A percentile compares a stretch with the other conserved stretches of the same genome.
Evolutionary conservation across 2,888 invertebrate genomes (phyloP).

Genomic region (Drosophila recens): DNA sequence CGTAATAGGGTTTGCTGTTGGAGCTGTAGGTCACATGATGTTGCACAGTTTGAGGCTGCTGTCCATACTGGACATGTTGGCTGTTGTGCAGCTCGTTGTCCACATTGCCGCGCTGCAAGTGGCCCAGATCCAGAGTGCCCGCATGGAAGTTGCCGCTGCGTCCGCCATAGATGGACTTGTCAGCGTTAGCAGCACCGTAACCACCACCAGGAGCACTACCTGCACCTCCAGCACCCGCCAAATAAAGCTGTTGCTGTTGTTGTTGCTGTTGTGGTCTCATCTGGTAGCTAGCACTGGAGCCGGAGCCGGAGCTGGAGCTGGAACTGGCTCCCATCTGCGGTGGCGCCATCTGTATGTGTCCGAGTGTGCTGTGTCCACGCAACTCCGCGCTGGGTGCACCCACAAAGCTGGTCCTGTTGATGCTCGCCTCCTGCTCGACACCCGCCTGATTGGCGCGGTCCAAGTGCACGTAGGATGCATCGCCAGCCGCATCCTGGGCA

Average conservation of each 20-base stretch:
- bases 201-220: slow-evolving; percentile 3
- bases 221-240: slow-evolving; percentile 39
- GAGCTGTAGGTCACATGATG: slow-evolving; percentile 63
- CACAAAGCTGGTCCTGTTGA: slow-evolving; percentile 31
- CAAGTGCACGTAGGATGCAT: slow-evolving; percentile 85
- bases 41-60: slow-evolving; percentile 48
- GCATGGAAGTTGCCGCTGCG: slow-evolving; percentile 81
- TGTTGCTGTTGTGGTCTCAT: slow-evolving; percentile 45
- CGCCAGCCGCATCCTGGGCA: slow-evolving; percentile 84
- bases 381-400: slow-evolving; percentile 28
- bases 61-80: slow-evolving; percentile 50
- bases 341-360: slow-evolving; percentile 80
- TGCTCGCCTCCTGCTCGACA: slow-evolving; percentile 41
- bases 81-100: slow-evolving; percentile 82
- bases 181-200: slow-evolving; percentile 48
- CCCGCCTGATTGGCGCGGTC: slow-evolving; percentile 84
- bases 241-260: slow-evolving; percentile 56
- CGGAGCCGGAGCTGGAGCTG: slow-evolving; percentile 26
- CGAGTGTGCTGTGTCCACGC: slow-evolving; percentile 70
- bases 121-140: slow-evolving; percentile 82
- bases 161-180: slow-evolving; percentile 66
- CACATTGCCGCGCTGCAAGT: slow-evolving; percentile 78
- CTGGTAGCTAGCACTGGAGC: slow-evolving; percentile 53
- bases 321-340: slow-evolving; percentile 8
- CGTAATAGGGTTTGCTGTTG: slow-evolving; percentile 78